Evolutionary conservation across 2,797 vertebrate species (phyloP).

Genomic region (Microhierax caerulescens): DNA sequence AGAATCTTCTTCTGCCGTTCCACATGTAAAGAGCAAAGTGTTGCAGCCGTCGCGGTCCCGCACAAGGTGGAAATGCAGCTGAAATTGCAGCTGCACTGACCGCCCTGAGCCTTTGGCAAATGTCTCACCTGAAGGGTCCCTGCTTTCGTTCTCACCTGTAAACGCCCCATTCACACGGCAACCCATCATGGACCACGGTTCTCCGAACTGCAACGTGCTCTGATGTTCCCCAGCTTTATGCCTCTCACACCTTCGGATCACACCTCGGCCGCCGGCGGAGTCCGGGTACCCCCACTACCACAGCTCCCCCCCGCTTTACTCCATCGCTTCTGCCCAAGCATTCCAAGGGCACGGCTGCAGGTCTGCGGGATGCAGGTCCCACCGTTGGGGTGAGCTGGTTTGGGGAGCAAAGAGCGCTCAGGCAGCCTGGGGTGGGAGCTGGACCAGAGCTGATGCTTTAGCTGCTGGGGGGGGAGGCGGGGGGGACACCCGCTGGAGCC

Average conservation of each 20-base stretch:
- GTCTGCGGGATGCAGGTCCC: neutral
- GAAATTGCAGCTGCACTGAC: neutral
- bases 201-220: neutral
- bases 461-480: neutral
- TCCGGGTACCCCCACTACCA: too few species aligned
- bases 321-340: neutral
- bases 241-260: neutral
- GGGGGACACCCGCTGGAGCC: too few species aligned
- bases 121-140: neutral
- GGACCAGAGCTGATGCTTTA: neutral
- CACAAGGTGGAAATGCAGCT: constrained; percentile 34
- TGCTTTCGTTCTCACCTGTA: neutral
- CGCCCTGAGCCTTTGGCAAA: neutral
- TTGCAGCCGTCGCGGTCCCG: neutral
- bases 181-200: neutral
- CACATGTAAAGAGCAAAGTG: neutral
- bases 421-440: neutral
- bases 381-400: neutral
- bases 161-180: neutral
- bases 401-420: neutral
- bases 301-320: neutral
- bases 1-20: constrained; percentile 40
- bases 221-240: neutral
- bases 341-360: neutral
- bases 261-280: neutral